These are phyloP conservation scores for Philopotamus ludificatus DNA, from an alignment of 1,140 invertebrate genomes.

Conservation along the genomic window DNA sequence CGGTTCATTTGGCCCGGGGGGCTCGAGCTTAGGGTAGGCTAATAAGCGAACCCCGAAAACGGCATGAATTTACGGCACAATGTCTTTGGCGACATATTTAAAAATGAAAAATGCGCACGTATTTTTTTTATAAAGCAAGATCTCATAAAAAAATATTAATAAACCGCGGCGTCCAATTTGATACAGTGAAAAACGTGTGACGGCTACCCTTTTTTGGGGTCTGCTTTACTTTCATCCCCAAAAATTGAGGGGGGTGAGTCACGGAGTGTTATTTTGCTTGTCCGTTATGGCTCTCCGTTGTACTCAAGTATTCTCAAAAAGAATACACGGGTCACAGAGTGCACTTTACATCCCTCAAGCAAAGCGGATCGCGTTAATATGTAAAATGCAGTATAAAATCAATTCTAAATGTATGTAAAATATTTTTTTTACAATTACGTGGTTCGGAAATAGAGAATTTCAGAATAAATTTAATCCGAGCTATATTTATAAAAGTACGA, in stretches of 20 bases:
- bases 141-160: too few species aligned
- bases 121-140: too few species aligned
- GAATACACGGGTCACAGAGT: conserved; percentile 33
- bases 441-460: too few species aligned
- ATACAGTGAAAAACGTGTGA: conserved; percentile 25
- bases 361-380: neutral
- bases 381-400: neutral
- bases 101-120: neutral
- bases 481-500: neutral
- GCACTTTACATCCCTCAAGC: neutral
- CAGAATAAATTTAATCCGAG: too few species aligned
- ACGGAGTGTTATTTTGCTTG: conserved; percentile 36
- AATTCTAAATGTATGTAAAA: neutral
- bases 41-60: conserved; percentile 25
- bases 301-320: conserved; percentile 41
- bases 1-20: conserved; percentile 28
- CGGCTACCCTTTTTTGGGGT: conserved; percentile 34
- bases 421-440: neutral
- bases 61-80: neutral
- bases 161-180: too few species aligned
- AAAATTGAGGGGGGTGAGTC: conserved; percentile 22
- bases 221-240: conserved; percentile 13
- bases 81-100: neutral
- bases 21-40: conserved; percentile 25
- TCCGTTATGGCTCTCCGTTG: conserved; percentile 23